Conservation (phyloP, 2,797 vertebrate genomes). For the Onychomys arenicola region DNA sequence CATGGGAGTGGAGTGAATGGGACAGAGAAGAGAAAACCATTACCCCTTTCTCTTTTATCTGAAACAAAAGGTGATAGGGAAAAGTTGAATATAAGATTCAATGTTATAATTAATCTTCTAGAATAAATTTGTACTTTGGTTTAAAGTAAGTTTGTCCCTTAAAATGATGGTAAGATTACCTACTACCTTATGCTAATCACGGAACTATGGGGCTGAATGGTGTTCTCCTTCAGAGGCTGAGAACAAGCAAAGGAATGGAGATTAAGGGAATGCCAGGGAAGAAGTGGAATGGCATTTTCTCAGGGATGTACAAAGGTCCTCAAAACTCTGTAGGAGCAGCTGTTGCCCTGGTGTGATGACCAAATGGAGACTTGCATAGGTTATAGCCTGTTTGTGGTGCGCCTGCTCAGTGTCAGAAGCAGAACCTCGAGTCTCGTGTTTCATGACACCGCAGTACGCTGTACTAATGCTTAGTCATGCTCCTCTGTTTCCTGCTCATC, state of each 20-base stretch:
- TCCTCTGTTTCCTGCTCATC: background rate
- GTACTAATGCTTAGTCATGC: background rate
- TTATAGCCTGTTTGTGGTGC: background rate
- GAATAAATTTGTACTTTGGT: background rate
- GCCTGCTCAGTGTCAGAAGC: background rate
- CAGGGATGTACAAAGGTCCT: background rate
- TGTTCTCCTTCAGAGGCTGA: background rate
- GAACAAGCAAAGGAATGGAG: background rate
- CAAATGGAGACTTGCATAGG: background rate
- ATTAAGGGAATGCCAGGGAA: background rate
- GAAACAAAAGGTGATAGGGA: background rate
- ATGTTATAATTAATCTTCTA: background rate
- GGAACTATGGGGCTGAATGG: background rate
- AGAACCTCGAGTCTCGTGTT: background rate
- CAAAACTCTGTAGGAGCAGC: background rate
- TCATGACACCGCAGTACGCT: background rate
- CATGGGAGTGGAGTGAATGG: background rate
- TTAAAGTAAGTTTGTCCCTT: constrained; percentile 26
- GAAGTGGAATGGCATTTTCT: background rate
- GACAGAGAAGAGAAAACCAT: background rate
- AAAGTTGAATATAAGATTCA: background rate
- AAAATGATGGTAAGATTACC: background rate
- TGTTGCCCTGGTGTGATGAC: background rate
- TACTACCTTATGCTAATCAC: background rate
- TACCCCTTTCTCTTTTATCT: background rate